Percentiles rank a stretch among this genome's conserved stretches.
phyloP scores from a whole-genome alignment of 2,113 vertebrate genomes.

The Motacilla alba region DNA sequence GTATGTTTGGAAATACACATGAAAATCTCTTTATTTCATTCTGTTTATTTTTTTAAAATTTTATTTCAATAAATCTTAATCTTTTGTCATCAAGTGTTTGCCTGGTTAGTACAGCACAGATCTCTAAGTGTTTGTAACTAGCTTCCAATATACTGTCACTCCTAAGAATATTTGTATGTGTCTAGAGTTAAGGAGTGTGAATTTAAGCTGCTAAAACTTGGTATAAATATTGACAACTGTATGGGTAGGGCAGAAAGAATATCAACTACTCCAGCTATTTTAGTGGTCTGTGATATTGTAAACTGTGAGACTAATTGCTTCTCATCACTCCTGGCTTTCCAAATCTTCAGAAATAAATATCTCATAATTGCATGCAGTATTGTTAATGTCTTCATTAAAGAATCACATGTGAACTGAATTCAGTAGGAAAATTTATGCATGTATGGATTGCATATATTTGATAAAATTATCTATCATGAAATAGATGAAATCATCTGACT shows the following conservation, averaged over 20 bases:
- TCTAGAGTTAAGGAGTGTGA: background rate
- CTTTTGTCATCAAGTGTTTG: background rate
- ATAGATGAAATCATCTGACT: background rate
- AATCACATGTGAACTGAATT: background rate
- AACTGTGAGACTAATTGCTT: background rate
- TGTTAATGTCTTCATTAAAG: background rate
- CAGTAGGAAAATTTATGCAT: background rate
- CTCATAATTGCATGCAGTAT: background rate
- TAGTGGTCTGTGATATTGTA: background rate
- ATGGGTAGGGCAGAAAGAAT: background rate
- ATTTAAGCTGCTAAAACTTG: background rate
- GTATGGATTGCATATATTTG: background rate
- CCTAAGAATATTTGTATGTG: background rate
- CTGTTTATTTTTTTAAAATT: background rate
- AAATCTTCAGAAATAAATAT: background rate
- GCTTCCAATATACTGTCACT: background rate
- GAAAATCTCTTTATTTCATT: background rate
- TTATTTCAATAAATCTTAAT: background rate
- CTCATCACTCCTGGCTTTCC: background rate
- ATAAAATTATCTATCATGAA: background rate
- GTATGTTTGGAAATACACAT: background rate
- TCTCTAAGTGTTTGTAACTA: background rate
- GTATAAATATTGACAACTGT: background rate
- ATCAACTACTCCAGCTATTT: background rate
- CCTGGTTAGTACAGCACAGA: background rate